A percentile compares a stretch with the other conserved stretches of the same genome.
Evolutionary conservation across 1,140 invertebrate genomes (phyloP).

Genomic region (Dinothrombium tinctorium): DNA sequence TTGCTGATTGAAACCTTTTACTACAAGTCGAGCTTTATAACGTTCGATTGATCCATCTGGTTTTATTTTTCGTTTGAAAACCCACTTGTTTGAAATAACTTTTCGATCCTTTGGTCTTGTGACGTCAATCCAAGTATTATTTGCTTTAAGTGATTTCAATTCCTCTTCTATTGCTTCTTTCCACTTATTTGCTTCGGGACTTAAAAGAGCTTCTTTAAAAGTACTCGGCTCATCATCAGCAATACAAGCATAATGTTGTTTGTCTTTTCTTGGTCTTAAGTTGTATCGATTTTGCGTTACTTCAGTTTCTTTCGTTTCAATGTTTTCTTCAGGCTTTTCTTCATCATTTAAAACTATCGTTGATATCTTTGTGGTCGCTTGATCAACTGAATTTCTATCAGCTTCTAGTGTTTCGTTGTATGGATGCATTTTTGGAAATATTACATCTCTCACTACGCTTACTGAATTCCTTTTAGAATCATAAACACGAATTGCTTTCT

Average conservation of each 20-base stretch:
- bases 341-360: not conserved
- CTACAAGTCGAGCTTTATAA: constrained; percentile 9
- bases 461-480: not conserved
- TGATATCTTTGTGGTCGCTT: not conserved
- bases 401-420: not conserved
- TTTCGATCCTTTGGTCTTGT: not conserved
- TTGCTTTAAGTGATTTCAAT: not conserved
- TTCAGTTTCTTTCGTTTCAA: not conserved
- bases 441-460: not conserved
- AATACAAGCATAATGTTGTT: not conserved
- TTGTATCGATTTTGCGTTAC: not conserved
- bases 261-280: not conserved
- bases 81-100: constrained; percentile 6
- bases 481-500: constrained; percentile 7
- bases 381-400: not conserved
- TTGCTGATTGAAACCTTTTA: not conserved
- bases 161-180: constrained; percentile 6
- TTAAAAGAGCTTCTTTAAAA: constrained; percentile 8
- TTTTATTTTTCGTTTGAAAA: constrained; percentile 8
- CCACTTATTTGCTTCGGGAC: constrained; percentile 4
- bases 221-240: not conserved
- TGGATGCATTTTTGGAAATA: not conserved
- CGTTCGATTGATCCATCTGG: constrained; percentile 4
- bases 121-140: constrained; percentile 1
- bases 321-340: not conserved